phyloP scores from a whole-genome alignment of 2,888 invertebrate genomes.

The Argynnis bischoffii region DNA sequence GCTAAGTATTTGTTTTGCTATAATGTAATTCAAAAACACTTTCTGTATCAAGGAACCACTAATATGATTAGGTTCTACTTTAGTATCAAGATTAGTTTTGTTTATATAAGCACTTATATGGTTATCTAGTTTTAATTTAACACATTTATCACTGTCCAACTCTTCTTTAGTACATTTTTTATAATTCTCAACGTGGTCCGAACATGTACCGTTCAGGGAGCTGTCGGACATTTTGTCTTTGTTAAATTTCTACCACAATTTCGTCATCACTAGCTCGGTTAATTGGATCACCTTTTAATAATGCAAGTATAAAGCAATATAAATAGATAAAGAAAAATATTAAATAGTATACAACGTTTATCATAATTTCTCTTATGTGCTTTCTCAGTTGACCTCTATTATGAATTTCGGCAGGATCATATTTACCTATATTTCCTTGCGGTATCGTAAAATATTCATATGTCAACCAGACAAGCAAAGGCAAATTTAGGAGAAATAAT shows the following conservation, averaged over 20 bases:
- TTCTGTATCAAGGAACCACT: conserved; percentile 51
- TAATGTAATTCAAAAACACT: conserved; percentile 69
- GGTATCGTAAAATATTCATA: conserved; percentile 92
- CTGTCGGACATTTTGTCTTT: conserved; percentile 53
- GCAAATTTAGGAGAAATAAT: conserved; percentile 89
- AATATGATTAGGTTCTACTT: conserved; percentile 51
- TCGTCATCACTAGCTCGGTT: conserved; percentile 85
- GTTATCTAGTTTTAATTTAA: conserved; percentile 52
- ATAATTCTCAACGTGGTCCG: conserved; percentile 43
- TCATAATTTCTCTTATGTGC: conserved; percentile 92
- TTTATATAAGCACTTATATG: conserved; percentile 60
- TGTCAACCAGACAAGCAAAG: conserved; percentile 90
- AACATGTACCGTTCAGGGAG: conserved; percentile 42
- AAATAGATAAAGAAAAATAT: conserved; percentile 95
- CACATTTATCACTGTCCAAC: conserved; percentile 41
- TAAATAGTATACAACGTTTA: conserved; percentile 93
- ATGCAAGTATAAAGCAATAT: conserved; percentile 91
- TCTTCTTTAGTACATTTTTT: conserved; percentile 37
- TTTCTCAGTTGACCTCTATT: conserved; percentile 93
- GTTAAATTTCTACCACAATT: conserved; percentile 84
- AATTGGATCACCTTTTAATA: conserved; percentile 91
- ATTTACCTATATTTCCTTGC: conserved; percentile 93
- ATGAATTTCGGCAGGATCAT: conserved; percentile 97
- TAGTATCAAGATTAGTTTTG: conserved; percentile 52
- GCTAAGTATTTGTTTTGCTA: conserved; percentile 68